Conservation (phyloP, 2,797 vertebrate species). For the Oreochromis mossambicus region DNA sequence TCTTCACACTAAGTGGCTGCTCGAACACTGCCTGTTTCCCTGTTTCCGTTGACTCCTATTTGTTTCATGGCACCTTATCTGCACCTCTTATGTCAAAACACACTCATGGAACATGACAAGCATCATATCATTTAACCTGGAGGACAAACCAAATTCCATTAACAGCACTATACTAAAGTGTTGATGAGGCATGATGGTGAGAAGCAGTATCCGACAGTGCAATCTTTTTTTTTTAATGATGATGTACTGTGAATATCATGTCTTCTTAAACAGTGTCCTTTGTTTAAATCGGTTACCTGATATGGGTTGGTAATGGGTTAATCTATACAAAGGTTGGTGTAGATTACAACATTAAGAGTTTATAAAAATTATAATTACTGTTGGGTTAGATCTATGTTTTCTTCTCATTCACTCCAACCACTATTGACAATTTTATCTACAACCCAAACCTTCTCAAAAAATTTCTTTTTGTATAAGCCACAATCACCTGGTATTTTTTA, state of each 20-base stretch:
- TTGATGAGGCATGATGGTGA: not conserved
- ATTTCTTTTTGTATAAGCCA: not conserved
- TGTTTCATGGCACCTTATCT: conserved; percentile 36
- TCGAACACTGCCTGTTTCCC: conserved; percentile 13
- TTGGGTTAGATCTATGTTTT: not conserved
- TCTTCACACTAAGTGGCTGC: conserved; percentile 47
- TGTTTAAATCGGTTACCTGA: not conserved
- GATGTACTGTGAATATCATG: not conserved
- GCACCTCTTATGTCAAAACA: conserved; percentile 35
- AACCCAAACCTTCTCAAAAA: not conserved
- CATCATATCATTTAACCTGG: conserved; percentile 22
- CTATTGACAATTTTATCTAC: not conserved
- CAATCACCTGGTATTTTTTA: not conserved
- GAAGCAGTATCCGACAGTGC: not conserved
- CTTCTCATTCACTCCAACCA: not conserved
- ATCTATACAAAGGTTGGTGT: not conserved
- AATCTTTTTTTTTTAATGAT: not conserved
- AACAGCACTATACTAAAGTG: not conserved
- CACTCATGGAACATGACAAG: conserved; percentile 29
- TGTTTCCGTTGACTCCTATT: conserved; percentile 38
- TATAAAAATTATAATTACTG: not conserved
- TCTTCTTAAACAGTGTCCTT: not conserved
- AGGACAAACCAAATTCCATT: not conserved
- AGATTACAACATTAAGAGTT: not conserved
- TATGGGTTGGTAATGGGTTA: not conserved